Conservation (phyloP, 2,888 invertebrate genomes). For the Hirtodrosophila histrioides region DNA sequence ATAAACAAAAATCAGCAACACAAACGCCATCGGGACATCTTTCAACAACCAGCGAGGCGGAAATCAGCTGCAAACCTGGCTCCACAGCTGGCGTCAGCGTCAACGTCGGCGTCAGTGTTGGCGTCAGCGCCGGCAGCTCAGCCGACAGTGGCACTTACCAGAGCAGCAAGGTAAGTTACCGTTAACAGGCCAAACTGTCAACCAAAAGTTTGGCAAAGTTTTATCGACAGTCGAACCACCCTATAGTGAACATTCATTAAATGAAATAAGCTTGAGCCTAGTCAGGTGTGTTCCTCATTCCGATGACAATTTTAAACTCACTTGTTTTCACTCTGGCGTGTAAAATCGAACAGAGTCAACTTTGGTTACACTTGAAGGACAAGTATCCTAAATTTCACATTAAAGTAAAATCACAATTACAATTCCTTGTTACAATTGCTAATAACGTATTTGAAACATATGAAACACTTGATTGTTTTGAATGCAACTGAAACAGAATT, state of each 20-base stretch:
- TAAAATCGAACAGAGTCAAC: too few relatives aligned
- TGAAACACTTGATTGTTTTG: too few relatives aligned
- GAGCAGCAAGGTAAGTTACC: slow-evolving; percentile 80
- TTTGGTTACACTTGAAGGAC: too few relatives aligned
- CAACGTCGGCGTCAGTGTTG: slow-evolving; percentile 35
- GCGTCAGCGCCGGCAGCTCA: slow-evolving; percentile 56
- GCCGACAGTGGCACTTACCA: slow-evolving; percentile 78
- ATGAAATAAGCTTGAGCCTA: slow-evolving; percentile 23
- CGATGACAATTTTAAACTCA: too few relatives aligned
- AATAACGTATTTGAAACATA: too few relatives aligned
- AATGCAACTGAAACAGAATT: too few relatives aligned
- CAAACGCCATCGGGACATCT: slow-evolving; percentile 87
- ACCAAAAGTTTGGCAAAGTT: slow-evolving; percentile 53
- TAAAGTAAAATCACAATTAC: too few relatives aligned
- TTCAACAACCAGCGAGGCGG: slow-evolving; percentile 84
- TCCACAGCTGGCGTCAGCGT: slow-evolving; percentile 71
- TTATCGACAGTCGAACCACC: slow-evolving; percentile 48
- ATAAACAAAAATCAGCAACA: slow-evolving; percentile 89
- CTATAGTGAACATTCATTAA: slow-evolving; percentile 39
- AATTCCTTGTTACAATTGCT: too few relatives aligned
- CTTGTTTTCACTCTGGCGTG: too few relatives aligned
- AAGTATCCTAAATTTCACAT: too few relatives aligned
- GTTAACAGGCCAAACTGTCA: slow-evolving; percentile 28
- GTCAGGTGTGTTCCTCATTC: not conserved
- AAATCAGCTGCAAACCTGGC: slow-evolving; percentile 83